A percentile compares a stretch with the other conserved stretches of the same genome.
phyloP scores from a whole-genome alignment of 1,140 invertebrate species.

The Brachionus manjavacas region DNA sequence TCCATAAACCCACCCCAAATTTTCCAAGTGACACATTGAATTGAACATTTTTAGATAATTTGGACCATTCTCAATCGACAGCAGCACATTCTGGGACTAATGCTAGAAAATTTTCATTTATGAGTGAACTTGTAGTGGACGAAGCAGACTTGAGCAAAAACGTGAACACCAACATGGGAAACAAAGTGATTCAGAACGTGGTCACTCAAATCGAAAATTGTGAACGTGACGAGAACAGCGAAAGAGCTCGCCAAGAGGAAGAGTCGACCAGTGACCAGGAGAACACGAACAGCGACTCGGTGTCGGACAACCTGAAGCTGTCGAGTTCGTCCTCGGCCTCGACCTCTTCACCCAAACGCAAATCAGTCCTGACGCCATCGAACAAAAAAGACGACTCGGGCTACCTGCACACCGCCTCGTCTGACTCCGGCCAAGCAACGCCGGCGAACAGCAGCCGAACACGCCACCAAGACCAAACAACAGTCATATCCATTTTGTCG shows the following conservation, averaged over 20 bases:
- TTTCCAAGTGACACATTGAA: background rate
- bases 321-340: background rate
- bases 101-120: background rate
- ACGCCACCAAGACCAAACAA: background rate
- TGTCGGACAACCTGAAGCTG: background rate
- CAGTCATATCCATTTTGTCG: background rate
- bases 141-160: background rate
- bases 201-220: constrained; percentile 14
- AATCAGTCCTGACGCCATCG: background rate
- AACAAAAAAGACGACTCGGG: constrained; percentile 30
- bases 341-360: background rate
- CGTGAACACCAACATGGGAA: background rate
- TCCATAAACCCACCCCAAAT: background rate
- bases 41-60: background rate
- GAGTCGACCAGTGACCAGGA: constrained; percentile 18
- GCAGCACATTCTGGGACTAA: background rate
- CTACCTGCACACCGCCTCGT: background rate
- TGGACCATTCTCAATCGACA: background rate
- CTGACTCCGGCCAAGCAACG: background rate
- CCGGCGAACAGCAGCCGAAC: background rate
- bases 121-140: background rate
- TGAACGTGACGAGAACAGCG: background rate
- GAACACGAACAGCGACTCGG: background rate
- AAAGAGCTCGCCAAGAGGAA: background rate
- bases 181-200: constrained; percentile 28